Base-by-base conservation (phyloP, 2,113 vertebrate genomes). In the Heliornis fulica region DNA sequence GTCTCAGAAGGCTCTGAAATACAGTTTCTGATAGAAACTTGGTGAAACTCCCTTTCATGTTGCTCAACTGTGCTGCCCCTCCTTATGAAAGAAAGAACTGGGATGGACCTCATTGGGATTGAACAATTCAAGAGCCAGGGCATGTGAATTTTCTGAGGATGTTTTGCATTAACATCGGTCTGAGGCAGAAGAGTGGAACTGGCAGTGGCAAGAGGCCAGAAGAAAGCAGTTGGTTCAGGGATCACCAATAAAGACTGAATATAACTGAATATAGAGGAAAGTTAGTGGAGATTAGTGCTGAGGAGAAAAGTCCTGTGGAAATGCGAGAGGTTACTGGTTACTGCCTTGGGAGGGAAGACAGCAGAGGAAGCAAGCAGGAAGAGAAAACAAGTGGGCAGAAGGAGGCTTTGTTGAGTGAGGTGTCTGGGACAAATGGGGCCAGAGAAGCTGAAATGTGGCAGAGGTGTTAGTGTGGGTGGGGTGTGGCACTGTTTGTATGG, bases 131-230 rank as follows among this genome's bases (percentile, higher is more conserved):
- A 90, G 51, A 87, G 57, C 45, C 60, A 22, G 16, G 28, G 65
- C 32, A 66, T 70, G 41, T 78, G 61, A 56, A 64, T 71, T 83
- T 89, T 82, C 48, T 82, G 56, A 50, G 36, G 15, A 68, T 87
- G 46, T 83, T 93, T 90, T 90, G 17, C 40, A 77, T 90, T 91
- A 85, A n/a, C 11, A 65, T 72, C 22, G 34, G 10, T 65, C 50
- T 86, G 63, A 65, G 54, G 50, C 36, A 88, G n/a, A 93, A 94
- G 54, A 93, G 85, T 54, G 34, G 68, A 87, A 89, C 48, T 74
- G 71, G 36, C 2, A 5, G 38, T 0, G 3, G 36, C 0, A 0
- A 82, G 53, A 84, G 26, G 87, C 48, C 34, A 68, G 57, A 85
- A 57, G 14, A 72, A 90, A 80, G 10, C 10, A 46, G 26, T 29